Conservation (phyloP, 30 jellyfish, hydroid and myxozoan species). For the Aurelia aurita complex sp. Pacific region DNA sequence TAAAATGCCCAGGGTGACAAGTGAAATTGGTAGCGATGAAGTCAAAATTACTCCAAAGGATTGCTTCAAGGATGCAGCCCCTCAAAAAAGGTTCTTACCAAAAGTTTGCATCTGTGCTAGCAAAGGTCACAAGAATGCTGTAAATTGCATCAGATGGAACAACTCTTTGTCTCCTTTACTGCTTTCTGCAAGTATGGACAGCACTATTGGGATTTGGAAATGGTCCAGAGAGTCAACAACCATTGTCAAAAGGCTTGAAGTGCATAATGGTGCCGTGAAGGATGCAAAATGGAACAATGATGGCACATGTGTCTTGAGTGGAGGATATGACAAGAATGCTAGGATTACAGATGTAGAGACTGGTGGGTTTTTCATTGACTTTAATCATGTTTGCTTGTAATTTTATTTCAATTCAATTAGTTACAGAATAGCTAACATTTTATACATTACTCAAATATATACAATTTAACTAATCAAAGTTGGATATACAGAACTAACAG, state of each 20-base stretch:
- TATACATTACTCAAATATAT: too few species aligned
- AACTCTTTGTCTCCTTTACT: neutral
- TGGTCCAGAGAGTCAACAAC: neutral
- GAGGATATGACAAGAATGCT: conserved; percentile 83
- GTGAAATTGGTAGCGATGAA: neutral
- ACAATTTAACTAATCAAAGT: too few species aligned
- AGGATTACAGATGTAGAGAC: conserved; percentile 73
- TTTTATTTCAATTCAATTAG: too few species aligned
- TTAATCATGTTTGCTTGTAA: neutral
- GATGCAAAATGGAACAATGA: conserved; percentile 84
- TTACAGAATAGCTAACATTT: too few species aligned
- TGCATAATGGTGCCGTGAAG: conserved; percentile 79
- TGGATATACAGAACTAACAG: too few species aligned
- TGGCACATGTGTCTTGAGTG: conserved; percentile 55
- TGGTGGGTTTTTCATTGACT: conserved; percentile 41
- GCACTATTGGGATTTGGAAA: conserved; percentile 48
- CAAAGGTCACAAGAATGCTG: conserved; percentile 14
- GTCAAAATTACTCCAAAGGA: neutral
- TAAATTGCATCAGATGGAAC: conserved; percentile 37
- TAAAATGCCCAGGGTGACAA: neutral
- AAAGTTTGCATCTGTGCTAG: conserved; percentile 15
- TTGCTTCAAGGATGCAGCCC: neutral
- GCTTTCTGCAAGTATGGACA: conserved; percentile 71
- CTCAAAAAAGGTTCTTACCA: conserved; percentile 3
- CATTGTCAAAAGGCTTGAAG: neutral